Percentiles rank a stretch among this genome's conserved stretches.
Evolutionary conservation across 1,140 invertebrate species (phyloP).

Genomic region (Aphis craccivora): DNA sequence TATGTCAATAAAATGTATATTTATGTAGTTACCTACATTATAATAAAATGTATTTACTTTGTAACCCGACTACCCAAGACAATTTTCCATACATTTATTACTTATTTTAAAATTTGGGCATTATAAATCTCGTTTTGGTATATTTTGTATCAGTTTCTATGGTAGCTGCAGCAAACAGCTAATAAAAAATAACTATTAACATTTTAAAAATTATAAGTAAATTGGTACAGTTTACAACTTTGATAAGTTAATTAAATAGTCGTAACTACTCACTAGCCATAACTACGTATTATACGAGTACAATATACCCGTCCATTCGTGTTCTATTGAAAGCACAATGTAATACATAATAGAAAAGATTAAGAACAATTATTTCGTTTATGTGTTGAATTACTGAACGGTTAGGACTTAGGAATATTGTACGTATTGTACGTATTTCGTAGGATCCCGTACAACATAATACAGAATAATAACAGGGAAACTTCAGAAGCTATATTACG

Average conservation of each 20-base stretch:
- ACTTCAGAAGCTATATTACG: not conserved
- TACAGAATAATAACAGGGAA: not conserved
- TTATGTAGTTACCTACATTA: not conserved
- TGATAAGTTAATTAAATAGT: not conserved
- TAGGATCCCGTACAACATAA: not conserved
- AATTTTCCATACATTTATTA: not conserved
- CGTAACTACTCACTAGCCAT: constrained; percentile 2
- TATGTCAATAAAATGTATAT: not conserved
- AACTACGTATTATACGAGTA: not conserved
- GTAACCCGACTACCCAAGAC: not conserved
- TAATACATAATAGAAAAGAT: not conserved
- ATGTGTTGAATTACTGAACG: not conserved
- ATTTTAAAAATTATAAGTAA: not conserved
- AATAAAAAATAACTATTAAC: not conserved
- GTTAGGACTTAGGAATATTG: not conserved
- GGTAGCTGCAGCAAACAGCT: not conserved
- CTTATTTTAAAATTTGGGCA: not conserved
- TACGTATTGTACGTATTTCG: not conserved
- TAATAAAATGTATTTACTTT: no score
- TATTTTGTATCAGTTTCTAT: not conserved
- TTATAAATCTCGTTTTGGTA: not conserved
- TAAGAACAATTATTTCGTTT: not conserved
- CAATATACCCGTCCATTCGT: not conserved
- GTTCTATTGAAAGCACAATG: not conserved
- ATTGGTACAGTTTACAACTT: not conserved